A percentile compares a stretch with the other conserved stretches of the same genome.
Evolutionary conservation across 2,888 invertebrate species (phyloP).

Genomic region (Eledone cirrhosa): DNA sequence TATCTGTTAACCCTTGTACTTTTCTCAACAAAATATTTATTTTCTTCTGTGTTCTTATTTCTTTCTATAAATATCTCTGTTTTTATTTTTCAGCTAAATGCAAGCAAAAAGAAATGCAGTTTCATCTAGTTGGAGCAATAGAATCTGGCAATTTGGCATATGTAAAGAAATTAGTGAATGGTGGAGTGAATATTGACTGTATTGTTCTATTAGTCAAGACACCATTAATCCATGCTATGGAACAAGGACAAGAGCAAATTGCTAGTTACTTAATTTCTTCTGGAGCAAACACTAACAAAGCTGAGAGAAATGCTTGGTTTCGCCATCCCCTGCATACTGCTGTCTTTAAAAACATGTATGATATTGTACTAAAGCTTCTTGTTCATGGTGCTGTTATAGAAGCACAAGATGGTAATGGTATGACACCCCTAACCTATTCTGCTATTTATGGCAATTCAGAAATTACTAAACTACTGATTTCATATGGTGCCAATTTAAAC

Average conservation of each 20-base stretch:
- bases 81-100: conserved; percentile 31
- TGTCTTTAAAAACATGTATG: conserved; percentile 24
- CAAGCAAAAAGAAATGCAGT: conserved; percentile 40
- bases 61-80: background rate
- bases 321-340: conserved; percentile 33
- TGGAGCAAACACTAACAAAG: conserved; percentile 45
- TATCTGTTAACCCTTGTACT: no score
- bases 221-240: conserved; percentile 41
- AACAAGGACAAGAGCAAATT: conserved; percentile 38
- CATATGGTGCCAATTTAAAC: conserved; percentile 44
- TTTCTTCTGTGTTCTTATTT: no score
- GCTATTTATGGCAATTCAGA: conserved; percentile 28
- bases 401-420: conserved; percentile 28
- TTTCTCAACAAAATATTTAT: no score
- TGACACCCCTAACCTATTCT: conserved; percentile 33
- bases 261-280: conserved; percentile 42
- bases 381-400: conserved; percentile 28
- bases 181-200: conserved; percentile 37
- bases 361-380: conserved; percentile 28
- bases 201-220: conserved; percentile 41
- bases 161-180: conserved; percentile 31
- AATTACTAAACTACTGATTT: conserved; percentile 38
- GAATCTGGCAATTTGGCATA: conserved; percentile 32
- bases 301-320: conserved; percentile 21
- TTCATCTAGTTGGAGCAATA: conserved; percentile 37